phyloP scores from a whole-genome alignment of 2,797 vertebrate genomes.

The Antennarius maculatus region DNA sequence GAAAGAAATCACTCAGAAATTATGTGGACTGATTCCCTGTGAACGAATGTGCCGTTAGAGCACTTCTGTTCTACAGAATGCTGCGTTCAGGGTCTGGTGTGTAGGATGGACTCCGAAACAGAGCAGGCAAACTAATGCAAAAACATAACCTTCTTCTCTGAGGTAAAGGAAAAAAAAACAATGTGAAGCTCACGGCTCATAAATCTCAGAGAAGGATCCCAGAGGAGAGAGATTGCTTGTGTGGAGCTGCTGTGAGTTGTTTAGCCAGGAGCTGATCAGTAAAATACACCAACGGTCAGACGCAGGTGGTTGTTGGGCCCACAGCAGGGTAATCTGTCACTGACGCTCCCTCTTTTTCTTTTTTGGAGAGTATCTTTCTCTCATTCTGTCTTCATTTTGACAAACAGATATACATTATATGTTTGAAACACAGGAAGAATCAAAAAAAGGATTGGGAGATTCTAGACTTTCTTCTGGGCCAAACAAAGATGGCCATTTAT shows the following conservation, averaged over 20 bases:
- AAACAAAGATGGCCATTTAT: too few species aligned
- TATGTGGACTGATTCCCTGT: slow-evolving; percentile 44
- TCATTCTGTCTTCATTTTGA: too few species aligned
- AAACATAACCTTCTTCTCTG: too few species aligned
- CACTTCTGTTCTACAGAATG: slow-evolving; percentile 44
- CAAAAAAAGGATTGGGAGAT: too few species aligned
- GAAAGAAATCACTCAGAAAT: slow-evolving; percentile 37
- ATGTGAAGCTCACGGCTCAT: slow-evolving; percentile 46
- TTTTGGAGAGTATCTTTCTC: too few species aligned
- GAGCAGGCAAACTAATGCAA: too few species aligned
- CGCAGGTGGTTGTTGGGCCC: slow-evolving; percentile 40
- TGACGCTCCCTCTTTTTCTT: neutral
- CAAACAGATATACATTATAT: too few species aligned
- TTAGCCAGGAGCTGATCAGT: slow-evolving; percentile 64
- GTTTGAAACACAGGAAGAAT: too few species aligned
- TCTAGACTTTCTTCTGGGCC: too few species aligned
- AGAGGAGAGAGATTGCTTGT: slow-evolving; percentile 64
- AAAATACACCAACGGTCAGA: slow-evolving; percentile 64
- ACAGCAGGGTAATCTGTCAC: slow-evolving; percentile 43
- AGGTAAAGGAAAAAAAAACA: slow-evolving; percentile 22
- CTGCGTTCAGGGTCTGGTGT: slow-evolving; percentile 45
- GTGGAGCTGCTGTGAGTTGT: slow-evolving; percentile 59
- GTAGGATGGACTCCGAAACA: slow-evolving; percentile 54
- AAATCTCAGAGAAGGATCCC: slow-evolving; percentile 59
- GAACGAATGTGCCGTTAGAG: slow-evolving; percentile 34